Conservation (phyloP, 1,140 invertebrate genomes). For the Drosophila sturtevanti region DNA sequence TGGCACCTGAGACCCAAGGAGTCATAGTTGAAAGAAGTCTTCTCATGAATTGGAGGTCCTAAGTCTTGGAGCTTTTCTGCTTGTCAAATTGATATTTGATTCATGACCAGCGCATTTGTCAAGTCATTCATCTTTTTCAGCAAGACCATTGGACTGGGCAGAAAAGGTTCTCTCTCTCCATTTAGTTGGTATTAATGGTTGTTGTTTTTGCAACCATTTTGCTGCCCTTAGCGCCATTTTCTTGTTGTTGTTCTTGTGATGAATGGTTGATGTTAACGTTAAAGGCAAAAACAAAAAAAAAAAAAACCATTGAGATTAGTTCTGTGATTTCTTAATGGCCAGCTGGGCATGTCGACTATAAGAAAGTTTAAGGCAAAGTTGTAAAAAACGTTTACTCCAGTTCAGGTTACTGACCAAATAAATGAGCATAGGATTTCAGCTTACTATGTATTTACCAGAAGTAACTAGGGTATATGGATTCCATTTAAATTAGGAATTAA, state of each 20-base stretch:
- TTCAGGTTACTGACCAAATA: not conserved
- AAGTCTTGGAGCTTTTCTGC: constrained; percentile 61
- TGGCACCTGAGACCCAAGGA: constrained; percentile 58
- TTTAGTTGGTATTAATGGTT: constrained; percentile 25
- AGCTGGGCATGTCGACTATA: constrained; percentile 1
- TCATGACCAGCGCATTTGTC: constrained; percentile 80
- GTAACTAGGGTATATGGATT: too few species aligned
- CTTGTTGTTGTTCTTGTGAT: constrained; percentile 4
- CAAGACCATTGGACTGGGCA: constrained; percentile 22
- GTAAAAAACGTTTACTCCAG: not conserved
- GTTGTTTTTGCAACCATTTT: constrained; percentile 42
- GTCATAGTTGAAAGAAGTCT: not conserved
- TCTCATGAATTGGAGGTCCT: constrained; percentile 2
- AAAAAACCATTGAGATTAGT: constrained; percentile 11
- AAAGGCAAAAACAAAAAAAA: too few species aligned
- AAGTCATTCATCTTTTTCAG: constrained; percentile 80
- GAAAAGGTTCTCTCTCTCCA: constrained; percentile 12
- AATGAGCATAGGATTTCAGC: not conserved
- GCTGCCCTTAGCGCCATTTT: constrained; percentile 26
- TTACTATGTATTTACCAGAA: too few species aligned
- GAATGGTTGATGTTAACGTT: constrained; percentile 17
- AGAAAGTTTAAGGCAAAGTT: not conserved
- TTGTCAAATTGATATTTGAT: constrained; percentile 82
- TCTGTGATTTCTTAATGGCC: constrained; percentile 52
- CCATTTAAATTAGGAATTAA: too few species aligned